phyloP scores from a whole-genome alignment of 2,797 vertebrate genomes.

The Columba guinea region DNA sequence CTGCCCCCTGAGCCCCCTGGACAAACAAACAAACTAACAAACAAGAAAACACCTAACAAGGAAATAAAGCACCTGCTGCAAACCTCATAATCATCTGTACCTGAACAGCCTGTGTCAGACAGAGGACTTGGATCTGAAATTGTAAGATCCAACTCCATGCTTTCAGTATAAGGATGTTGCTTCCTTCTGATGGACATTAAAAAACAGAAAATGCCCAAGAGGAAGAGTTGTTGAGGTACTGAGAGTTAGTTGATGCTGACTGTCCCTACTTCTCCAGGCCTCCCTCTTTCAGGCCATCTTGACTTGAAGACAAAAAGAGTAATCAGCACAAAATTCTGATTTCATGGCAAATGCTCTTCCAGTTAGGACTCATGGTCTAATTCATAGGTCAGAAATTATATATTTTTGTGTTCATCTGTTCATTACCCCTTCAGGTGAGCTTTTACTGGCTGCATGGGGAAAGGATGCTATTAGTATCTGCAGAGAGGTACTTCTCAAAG shows the following conservation, averaged over 20 bases:
- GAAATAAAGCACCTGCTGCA: not conserved
- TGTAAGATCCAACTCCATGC: not conserved
- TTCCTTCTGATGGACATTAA: not conserved
- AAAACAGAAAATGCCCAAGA: not conserved
- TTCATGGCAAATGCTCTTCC: not conserved
- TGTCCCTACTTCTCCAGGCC: not conserved
- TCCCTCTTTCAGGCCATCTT: not conserved
- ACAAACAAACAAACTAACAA: not conserved
- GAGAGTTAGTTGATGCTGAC: not conserved
- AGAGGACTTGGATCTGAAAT: not conserved
- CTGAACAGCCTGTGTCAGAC: not conserved
- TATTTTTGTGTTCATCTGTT: not conserved
- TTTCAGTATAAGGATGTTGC: fast-evolving
- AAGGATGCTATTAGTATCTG: not conserved
- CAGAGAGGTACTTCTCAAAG: not conserved
- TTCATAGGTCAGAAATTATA: not conserved
- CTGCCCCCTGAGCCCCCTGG: no score
- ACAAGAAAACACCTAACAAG: not conserved
- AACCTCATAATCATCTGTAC: not conserved
- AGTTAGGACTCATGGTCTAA: not conserved
- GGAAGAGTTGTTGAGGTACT: not conserved
- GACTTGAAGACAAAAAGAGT: not conserved
- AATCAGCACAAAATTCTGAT: not conserved
- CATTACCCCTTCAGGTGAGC: not conserved
- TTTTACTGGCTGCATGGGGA: not conserved